Evolutionary conservation across 2,888 invertebrate genomes (phyloP), one percentile per base, ranked within the genome.

Genomic region (Aelia acuminata): DNA sequence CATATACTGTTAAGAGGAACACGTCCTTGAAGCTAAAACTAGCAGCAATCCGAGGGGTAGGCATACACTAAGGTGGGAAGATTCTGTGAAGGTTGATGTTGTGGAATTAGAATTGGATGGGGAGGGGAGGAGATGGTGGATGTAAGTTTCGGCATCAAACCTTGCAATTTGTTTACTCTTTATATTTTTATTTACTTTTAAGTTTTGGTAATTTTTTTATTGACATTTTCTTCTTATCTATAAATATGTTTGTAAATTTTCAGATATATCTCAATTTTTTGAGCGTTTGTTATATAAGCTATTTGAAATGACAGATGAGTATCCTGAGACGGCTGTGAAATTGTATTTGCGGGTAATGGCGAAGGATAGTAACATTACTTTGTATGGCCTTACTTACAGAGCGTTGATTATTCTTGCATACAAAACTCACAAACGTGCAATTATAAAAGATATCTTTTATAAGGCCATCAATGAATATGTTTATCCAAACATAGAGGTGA

Each of bases 401-500:
- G 63, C 87, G 11, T 57, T 87, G 35, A 35, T 87, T 63, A 70
- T 87, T 48, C 87, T 87, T 57, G 87, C 87, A 13, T 87, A 63
- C 22, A 63, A 70, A n/a, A 47, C 63, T 31, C 50, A 70, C 35
- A 63, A 48, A n/a, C 50, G 22, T 10, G 11, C 39, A 15, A 48
- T 57, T 18, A 57, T 87, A 47, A 87, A 57, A 26, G 87, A 87
- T 8, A 53, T 87, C 2, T 87, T 87, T 39, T 43, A 57, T 20
- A 87, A 48, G 70, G 87, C 63, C 26, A 63, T 87, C 8, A 18
- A 87, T 8, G 87, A 57, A 48, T 87, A 63, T 63, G 87, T 47
- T 47, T 87, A 87, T 70, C 87, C 87, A 13, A 87, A 43, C 7
- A 53, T 87, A 39, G 87, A 87, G 63, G 87, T 87, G 63, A 87